Conservation (phyloP, 2,113 vertebrate species). For the Bombycilla garrulus region DNA sequence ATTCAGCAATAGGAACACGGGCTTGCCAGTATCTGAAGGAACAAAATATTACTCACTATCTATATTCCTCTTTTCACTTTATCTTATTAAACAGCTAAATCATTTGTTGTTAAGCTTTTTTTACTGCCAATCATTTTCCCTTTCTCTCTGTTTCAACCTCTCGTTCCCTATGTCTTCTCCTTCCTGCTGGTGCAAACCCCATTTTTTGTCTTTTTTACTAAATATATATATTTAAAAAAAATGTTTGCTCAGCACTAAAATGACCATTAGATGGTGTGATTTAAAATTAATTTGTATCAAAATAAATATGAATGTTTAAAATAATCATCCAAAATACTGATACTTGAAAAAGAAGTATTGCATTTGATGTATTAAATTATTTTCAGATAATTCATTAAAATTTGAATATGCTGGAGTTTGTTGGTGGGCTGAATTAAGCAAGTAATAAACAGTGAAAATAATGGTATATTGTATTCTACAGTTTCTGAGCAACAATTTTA, state of each 20-base stretch:
- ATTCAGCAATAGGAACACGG: accelerated
- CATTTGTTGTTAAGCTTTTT: background rate
- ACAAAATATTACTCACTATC: background rate
- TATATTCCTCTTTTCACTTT: background rate
- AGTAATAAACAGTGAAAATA: background rate
- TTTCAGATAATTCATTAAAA: background rate
- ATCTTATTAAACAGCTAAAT: background rate
- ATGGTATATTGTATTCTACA: background rate
- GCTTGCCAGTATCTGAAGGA: background rate
- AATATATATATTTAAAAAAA: background rate
- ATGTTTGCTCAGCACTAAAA: background rate
- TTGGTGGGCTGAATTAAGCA: background rate
- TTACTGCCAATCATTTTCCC: background rate
- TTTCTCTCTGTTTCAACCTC: background rate
- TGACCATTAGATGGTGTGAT: background rate
- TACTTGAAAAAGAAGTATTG: background rate
- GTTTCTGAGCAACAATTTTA: background rate
- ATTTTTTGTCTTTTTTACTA: background rate
- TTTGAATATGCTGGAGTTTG: background rate
- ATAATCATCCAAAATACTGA: background rate
- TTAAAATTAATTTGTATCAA: background rate
- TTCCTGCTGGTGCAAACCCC: accelerated
- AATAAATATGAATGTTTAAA: background rate
- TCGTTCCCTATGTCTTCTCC: background rate
- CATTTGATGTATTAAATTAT: background rate